Evolutionary conservation across 2,113 vertebrate genomes (phyloP), one percentile per base, ranked within the genome.

Genomic region (Festucalex cinctus): DNA sequence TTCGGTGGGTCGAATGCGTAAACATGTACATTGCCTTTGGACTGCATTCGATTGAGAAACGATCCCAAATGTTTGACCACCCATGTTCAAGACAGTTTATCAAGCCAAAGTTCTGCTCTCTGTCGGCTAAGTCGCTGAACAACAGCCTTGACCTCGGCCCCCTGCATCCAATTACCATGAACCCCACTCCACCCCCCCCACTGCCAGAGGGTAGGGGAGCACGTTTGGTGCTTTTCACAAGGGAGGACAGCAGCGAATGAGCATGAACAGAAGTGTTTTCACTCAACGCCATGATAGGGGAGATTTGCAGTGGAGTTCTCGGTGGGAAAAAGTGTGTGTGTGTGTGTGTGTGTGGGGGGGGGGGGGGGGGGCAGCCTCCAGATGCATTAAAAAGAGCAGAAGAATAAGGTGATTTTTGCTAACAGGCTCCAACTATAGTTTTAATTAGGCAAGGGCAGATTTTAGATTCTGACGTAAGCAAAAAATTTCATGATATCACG

Each of bases 101-200:
- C 22, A 14, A 54, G 51, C 22, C 13, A 16, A 28, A 28, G 1
- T 56, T 54, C 1, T 54, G 24, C n/a, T 26, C 14, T 53, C 22
- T 56, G 12, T 56, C 8, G 13, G 51, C 22, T 13, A 4, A 13
- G n/a, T 22, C 10, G 51, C 62, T 39, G 64, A 73, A 66, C 43
- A 63, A 19, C 49, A 63, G 73, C 73, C 86, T 78, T 81, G 76
- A 78, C 64, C 69, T 14, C 63, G 64, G 74, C 62, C 22, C 66
- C 63, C 80, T 79, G 83, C 71, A 79, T 78, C 71, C 80, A 82
- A 85, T 81, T 77, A 85, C 71, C 70, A 68, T 72, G 74, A n/a
- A 83, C 63, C 73, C 71, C 76, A 79, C 77, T 39, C 56, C 66
- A 74, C 69, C 77, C 80, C 74, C 44, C 51, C 3, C 46, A 51